Conservation (phyloP, 2,888 invertebrate genomes). For the Hymenopus coronatus region DNA sequence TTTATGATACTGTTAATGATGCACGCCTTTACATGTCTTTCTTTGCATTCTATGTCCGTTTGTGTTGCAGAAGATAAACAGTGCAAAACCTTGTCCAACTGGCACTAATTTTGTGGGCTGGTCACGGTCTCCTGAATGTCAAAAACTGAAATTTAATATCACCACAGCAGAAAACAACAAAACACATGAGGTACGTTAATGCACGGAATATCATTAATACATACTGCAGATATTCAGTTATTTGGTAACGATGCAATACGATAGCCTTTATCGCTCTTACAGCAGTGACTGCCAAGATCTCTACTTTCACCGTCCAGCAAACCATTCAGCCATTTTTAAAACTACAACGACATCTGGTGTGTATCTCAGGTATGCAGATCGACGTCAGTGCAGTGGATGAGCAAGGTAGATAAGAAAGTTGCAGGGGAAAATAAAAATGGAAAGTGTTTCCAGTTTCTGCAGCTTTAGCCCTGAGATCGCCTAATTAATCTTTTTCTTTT, state of each 20-base stretch:
- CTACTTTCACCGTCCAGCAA: constrained; percentile 20
- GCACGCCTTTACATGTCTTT: neutral
- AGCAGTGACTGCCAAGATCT: neutral
- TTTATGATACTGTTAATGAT: neutral
- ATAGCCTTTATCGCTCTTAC: neutral
- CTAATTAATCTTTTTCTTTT: no score
- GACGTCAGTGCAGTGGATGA: constrained; percentile 4
- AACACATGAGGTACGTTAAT: neutral
- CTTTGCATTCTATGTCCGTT: neutral
- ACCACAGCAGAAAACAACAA: neutral
- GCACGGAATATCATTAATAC: neutral
- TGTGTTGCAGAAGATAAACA: neutral
- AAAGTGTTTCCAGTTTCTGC: neutral
- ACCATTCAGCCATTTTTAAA: constrained; percentile 29
- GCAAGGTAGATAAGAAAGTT: neutral
- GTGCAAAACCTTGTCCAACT: neutral
- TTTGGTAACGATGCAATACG: neutral
- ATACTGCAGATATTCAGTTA: neutral
- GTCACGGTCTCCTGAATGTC: neutral
- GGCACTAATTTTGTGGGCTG: constrained; percentile 1
- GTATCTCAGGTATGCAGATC: neutral
- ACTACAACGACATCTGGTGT: constrained; percentile 26
- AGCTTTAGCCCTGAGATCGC: neutral
- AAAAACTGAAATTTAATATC: neutral
- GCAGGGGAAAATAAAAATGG: neutral